phyloP scores from a whole-genome alignment of 2,797 vertebrate species.

The Chaenodraco wilsoni region DNA sequence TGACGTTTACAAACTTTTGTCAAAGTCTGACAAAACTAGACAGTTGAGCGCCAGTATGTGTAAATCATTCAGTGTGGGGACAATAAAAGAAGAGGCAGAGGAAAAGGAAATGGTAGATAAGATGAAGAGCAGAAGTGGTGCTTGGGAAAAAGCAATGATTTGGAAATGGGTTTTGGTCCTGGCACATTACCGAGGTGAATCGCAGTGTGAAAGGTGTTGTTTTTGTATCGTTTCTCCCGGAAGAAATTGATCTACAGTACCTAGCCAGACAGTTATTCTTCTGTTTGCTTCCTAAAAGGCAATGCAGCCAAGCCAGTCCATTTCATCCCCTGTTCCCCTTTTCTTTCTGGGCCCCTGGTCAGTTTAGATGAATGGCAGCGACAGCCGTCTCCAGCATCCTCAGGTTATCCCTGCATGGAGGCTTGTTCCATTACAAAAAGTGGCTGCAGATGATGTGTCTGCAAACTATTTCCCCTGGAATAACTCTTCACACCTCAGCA shows the following conservation, averaged over 20 bases:
- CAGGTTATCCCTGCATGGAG: conserved; percentile 60
- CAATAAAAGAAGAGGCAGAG: conserved; percentile 11
- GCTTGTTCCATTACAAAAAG: conserved; percentile 70
- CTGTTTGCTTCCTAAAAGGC: conserved; percentile 28
- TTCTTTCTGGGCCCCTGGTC: conserved; percentile 61
- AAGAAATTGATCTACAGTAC: conserved; percentile 54
- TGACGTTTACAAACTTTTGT: conserved; percentile 33
- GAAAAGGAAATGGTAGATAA: conserved; percentile 43
- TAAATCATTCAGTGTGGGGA: conserved; percentile 38
- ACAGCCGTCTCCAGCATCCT: conserved; percentile 52
- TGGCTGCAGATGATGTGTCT: conserved; percentile 59
- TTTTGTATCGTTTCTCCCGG: conserved; percentile 51
- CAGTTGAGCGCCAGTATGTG: conserved; percentile 42
- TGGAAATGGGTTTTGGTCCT: conserved; percentile 48
- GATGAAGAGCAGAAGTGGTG: conserved; percentile 42
- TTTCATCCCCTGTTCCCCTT: conserved; percentile 47
- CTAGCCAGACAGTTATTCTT: conserved; percentile 44
- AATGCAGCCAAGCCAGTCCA: conserved; percentile 53
- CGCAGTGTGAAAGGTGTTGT: conserved; percentile 46
- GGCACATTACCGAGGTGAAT: conserved; percentile 46
- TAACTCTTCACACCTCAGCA: conserved; percentile 68
- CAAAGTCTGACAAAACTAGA: conserved; percentile 46
- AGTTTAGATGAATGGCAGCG: conserved; percentile 70
- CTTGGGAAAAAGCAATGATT: conserved; percentile 49
- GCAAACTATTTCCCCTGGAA: conserved; percentile 54